These are phyloP conservation scores for Periphyllus acericola DNA, from an alignment of 2,888 invertebrate species.

Conservation along the genomic window DNA sequence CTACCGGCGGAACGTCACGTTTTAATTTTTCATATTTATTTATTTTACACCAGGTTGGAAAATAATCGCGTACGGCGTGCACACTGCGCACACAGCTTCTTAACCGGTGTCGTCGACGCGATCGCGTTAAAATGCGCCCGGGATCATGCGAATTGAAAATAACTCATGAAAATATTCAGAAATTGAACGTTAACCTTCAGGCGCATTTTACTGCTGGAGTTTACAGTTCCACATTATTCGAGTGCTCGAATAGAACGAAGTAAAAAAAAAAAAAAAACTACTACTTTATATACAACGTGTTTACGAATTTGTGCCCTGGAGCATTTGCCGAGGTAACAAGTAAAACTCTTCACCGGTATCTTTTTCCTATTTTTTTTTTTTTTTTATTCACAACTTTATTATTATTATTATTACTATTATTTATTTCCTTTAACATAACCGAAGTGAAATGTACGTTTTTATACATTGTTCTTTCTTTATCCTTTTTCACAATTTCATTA, in stretches of 20 bases:
- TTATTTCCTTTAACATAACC: neutral
- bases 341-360: neutral
- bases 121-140: neutral
- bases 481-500: neutral
- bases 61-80: no score
- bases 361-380: neutral
- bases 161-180: neutral
- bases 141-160: neutral
- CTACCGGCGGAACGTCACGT: no score
- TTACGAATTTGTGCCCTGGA: constrained; percentile 26
- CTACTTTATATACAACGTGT: constrained; percentile 16
- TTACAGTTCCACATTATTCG: neutral
- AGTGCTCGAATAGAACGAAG: neutral
- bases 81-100: no score
- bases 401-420: no score
- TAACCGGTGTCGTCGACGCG: neutral
- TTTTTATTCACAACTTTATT: neutral
- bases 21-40: no score
- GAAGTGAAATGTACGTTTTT: neutral
- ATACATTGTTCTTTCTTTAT: neutral
- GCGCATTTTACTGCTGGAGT: neutral
- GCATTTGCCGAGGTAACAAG: constrained; percentile 17
- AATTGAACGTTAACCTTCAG: neutral
- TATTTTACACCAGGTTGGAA: no score
- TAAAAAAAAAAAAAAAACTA: neutral